Evolutionary conservation across 1,140 invertebrate genomes (phyloP).

Genomic region (Chionoecetes opilio): DNA sequence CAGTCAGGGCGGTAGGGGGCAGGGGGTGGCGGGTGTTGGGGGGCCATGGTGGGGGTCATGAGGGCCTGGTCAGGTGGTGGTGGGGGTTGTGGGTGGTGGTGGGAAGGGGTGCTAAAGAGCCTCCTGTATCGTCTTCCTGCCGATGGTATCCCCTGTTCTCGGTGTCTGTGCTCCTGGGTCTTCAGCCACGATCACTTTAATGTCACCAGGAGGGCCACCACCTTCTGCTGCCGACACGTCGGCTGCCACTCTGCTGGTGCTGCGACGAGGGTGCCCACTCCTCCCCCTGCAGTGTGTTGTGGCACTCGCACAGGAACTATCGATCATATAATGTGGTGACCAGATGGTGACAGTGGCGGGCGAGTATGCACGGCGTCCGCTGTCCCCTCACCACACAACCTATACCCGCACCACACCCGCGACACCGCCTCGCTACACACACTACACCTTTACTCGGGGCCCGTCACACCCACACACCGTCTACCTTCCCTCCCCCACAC

Average conservation of each 20-base stretch:
- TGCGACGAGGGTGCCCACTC: not conserved
- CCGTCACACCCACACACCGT: conserved; percentile 3
- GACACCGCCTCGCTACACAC: conserved; percentile 13
- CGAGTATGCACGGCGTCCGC: not conserved
- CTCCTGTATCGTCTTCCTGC: not conserved
- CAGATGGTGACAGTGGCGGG: conserved; percentile 1
- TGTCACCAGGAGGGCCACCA: conserved; percentile 2
- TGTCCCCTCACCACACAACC: conserved; percentile 19
- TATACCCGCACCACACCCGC: conserved; percentile 3
- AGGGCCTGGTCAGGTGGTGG: not conserved
- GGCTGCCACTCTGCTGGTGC: not conserved
- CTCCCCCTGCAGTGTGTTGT: conserved; percentile 1
- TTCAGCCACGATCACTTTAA: not conserved
- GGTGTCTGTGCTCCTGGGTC: conserved; percentile 7
- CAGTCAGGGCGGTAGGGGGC: not conserved
- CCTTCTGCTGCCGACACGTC: not conserved
- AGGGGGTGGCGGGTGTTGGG: not conserved
- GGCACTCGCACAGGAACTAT: not conserved
- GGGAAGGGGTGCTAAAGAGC: not conserved
- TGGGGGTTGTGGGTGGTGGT: not conserved
- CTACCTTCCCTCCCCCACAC: conserved; percentile 5
- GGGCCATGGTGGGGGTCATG: not conserved
- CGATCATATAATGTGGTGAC: conserved; percentile 19
- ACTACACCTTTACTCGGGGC: not conserved
- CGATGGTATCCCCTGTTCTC: not conserved